Conservation (phyloP, 2,888 invertebrate species). For the Mactromeris polynyma region DNA sequence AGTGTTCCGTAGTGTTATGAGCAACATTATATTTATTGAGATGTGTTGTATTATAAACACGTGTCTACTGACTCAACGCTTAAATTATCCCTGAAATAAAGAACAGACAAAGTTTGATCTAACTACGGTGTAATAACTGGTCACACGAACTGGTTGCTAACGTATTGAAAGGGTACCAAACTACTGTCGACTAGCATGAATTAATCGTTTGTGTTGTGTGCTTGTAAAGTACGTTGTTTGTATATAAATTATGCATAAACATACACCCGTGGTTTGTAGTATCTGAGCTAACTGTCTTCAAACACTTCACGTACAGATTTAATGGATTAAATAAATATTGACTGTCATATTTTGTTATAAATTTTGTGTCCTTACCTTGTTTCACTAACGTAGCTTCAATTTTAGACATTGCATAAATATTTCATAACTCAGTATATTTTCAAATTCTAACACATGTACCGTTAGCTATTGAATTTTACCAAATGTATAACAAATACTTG, state of each 20-base stretch:
- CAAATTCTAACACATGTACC: too few relatives aligned
- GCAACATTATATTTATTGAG: too few relatives aligned
- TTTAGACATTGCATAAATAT: not conserved
- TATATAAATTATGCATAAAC: not conserved
- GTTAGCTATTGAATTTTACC: too few relatives aligned
- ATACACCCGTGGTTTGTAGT: not conserved
- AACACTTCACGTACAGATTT: not conserved
- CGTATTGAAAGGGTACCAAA: not conserved
- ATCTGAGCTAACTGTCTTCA: not conserved
- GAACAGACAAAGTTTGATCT: too few relatives aligned
- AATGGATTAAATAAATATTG: not conserved
- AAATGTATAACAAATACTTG: too few relatives aligned
- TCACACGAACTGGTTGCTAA: too few relatives aligned
- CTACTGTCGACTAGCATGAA: not conserved
- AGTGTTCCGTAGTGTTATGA: too few relatives aligned
- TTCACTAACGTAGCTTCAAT: not conserved
- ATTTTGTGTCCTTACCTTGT: not conserved
- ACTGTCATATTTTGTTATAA: not conserved
- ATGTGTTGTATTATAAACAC: too few relatives aligned
- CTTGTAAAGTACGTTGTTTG: not conserved
- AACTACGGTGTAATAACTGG: too few relatives aligned
- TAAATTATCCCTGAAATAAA: too few relatives aligned
- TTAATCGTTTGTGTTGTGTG: not conserved
- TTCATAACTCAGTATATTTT: too few relatives aligned
- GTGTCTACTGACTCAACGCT: too few relatives aligned